phyloP scores from a whole-genome alignment of 1,140 invertebrate genomes.

The Lysiphlebus fabarum region DNA sequence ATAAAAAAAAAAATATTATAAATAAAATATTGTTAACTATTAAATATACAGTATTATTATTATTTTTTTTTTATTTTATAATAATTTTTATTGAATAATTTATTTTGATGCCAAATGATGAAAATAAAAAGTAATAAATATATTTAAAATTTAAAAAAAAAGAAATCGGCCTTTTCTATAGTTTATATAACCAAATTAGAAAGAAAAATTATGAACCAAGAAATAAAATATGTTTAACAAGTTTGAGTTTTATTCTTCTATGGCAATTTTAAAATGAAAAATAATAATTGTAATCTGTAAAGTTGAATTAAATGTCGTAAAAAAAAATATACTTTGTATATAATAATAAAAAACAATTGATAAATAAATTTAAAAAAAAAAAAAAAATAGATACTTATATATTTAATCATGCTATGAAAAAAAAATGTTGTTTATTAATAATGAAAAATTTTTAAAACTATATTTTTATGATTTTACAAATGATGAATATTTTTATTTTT shows the following conservation, averaged over 20 bases:
- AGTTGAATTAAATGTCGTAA: too few species aligned
- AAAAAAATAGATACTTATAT: background rate
- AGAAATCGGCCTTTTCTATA: conserved; percentile 17
- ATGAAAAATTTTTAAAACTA: background rate
- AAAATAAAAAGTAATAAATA: background rate
- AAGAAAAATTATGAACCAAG: background rate
- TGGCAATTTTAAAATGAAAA: too few species aligned
- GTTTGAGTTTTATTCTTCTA: too few species aligned
- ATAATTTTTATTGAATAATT: conserved; percentile 18
- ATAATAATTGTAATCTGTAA: too few species aligned
- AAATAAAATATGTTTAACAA: background rate
- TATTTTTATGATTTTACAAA: too few species aligned
- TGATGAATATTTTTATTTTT: too few species aligned
- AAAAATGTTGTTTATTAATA: background rate
- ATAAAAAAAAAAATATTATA: background rate
- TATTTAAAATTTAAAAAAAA: background rate
- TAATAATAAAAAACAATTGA: conserved; percentile 6
- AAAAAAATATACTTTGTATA: too few species aligned
- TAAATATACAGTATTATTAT: conserved; percentile 19
- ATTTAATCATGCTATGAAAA: background rate
- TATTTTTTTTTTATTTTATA: too few species aligned
- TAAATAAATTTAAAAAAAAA: conserved; percentile 7
- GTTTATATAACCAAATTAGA: conserved; percentile 4
- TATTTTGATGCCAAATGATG: conserved; percentile 23
- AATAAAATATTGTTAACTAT: background rate